Evolutionary conservation across 2,113 vertebrate genomes (phyloP).

Genomic region (Hyla sarda): DNA sequence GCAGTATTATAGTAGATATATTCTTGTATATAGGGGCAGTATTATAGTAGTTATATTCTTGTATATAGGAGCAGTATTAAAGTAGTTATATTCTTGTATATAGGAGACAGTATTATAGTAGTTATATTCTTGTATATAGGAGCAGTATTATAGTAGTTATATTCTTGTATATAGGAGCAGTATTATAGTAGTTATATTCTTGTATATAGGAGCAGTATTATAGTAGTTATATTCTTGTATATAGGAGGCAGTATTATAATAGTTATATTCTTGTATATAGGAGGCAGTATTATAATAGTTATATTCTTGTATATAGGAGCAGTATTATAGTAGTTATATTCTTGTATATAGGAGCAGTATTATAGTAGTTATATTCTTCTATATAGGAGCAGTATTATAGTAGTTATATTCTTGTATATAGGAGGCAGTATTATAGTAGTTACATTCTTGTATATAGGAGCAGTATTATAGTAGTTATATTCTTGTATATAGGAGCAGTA

Average conservation of each 20-base stretch:
- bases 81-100: background rate
- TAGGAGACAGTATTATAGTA: background rate
- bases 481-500: background rate
- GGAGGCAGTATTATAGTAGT: background rate
- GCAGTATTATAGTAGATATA: too few relatives aligned
- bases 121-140: too few relatives aligned
- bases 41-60: background rate
- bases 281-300: background rate
- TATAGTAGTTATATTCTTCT: background rate
- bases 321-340: too few relatives aligned
- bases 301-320: too few relatives aligned
- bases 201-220: too few relatives aligned
- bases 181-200: constrained; percentile 9
- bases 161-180: background rate
- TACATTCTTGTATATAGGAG: background rate
- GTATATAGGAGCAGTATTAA: too few relatives aligned
- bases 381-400: background rate
- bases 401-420: constrained; percentile 1
- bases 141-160: background rate
- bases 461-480: background rate
- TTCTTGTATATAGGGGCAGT: constrained; percentile 4
- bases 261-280: background rate
- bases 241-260: background rate
- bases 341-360: too few relatives aligned
- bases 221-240: too few relatives aligned